phyloP scores from a whole-genome alignment of 1,140 invertebrate genomes.

The Drosophila tani region DNA sequence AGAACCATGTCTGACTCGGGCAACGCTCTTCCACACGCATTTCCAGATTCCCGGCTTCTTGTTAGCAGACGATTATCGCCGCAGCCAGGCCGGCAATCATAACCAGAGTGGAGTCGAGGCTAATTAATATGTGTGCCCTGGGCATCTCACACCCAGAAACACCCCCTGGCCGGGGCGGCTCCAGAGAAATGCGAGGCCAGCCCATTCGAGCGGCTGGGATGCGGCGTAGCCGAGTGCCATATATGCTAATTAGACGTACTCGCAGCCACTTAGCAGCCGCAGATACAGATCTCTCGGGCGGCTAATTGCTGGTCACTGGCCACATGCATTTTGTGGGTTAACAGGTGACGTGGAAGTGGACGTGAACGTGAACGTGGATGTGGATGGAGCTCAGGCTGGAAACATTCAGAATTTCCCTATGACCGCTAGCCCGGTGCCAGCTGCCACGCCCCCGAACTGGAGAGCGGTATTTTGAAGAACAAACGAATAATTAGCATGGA shows the following conservation, averaged over 20 bases:
- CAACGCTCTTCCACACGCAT: conserved; percentile 22
- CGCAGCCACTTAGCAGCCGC: conserved; percentile 39
- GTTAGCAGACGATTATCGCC: conserved; percentile 55
- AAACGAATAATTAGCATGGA: conserved; percentile 75
- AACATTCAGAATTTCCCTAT: conserved; percentile 57
- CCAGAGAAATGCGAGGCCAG: conserved; percentile 27
- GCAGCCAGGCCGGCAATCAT: conserved; percentile 41
- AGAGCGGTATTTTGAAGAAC: conserved; percentile 52
- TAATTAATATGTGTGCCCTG: conserved; percentile 53
- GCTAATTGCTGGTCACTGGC: conserved; percentile 74
- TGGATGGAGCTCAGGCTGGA: neutral
- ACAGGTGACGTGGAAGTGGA: conserved; percentile 64
- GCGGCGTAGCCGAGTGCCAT: conserved; percentile 14
- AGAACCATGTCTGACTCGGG: conserved; percentile 2
- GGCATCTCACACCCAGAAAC: conserved; percentile 45
- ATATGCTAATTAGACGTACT: conserved; percentile 72
- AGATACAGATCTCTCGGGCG: conserved; percentile 64
- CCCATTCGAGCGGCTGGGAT: conserved; percentile 19
- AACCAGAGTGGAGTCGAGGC: conserved; percentile 5
- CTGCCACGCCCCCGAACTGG: conserved; percentile 46
- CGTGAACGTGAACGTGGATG: neutral
- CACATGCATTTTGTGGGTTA: conserved; percentile 71
- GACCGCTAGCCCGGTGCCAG: conserved; percentile 53
- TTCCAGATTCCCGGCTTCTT: conserved; percentile 34
- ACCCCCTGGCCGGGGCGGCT: conserved; percentile 23